Evolutionary conservation across 1,140 invertebrate genomes (phyloP).

Genomic region (Zaprionus capensis): DNA sequence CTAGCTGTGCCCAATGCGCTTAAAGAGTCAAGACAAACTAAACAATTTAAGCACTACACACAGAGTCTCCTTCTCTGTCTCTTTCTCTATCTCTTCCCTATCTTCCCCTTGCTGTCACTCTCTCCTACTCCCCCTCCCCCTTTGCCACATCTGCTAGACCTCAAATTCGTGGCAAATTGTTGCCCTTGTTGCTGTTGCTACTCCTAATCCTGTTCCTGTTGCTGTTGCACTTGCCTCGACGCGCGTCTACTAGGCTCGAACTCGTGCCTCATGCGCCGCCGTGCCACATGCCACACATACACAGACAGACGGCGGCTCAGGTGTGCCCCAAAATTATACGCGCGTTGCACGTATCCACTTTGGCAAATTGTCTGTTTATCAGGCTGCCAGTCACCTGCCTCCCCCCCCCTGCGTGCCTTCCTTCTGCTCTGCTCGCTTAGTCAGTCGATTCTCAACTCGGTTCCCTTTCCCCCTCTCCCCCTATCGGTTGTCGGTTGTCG

Average conservation of each 20-base stretch:
- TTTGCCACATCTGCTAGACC: not conserved
- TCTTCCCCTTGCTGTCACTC: not conserved
- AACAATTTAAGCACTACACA: not conserved
- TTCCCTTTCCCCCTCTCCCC: not conserved
- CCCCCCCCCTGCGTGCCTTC: not conserved
- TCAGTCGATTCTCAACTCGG: slow-evolving; percentile 34
- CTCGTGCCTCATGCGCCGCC: slow-evolving; percentile 35
- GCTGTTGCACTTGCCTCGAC: slow-evolving; percentile 55
- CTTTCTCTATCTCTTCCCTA: not conserved
- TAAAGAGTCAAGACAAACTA: slow-evolving; percentile 4
- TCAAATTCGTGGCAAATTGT: slow-evolving; percentile 15
- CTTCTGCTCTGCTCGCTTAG: slow-evolving; percentile 35
- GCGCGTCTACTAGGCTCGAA: slow-evolving; percentile 49
- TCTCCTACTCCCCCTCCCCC: not conserved
- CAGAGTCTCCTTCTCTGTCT: not conserved
- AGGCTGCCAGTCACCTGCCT: slow-evolving; percentile 52
- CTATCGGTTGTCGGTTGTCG: slow-evolving; percentile 27
- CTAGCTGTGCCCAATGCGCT: not conserved
- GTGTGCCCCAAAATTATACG: slow-evolving; percentile 74
- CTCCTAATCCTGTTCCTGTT: slow-evolving; percentile 16
- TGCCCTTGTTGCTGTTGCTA: slow-evolving; percentile 51
- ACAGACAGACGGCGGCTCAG: slow-evolving; percentile 48
- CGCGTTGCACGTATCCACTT: slow-evolving; percentile 78
- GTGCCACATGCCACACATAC: not conserved
- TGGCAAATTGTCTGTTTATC: slow-evolving; percentile 82